Evolutionary conservation across 2,113 vertebrate genomes (phyloP), one percentile per base, ranked within the genome.

Genomic region (Gavia stellata): DNA sequence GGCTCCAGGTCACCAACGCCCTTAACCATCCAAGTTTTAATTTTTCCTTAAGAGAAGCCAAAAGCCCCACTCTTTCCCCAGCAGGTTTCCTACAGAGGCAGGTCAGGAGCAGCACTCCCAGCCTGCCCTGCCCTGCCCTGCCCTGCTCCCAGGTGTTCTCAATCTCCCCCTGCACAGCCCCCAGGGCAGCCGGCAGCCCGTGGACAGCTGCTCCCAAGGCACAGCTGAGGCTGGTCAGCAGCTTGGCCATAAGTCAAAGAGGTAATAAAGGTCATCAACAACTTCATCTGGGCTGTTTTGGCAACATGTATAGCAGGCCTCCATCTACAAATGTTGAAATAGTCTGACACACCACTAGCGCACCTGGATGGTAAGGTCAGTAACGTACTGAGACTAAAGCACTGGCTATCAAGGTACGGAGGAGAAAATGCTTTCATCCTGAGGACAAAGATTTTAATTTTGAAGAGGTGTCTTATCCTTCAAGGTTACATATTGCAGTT

Each of bases 1-100:
- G 4, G 8, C 6, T 40, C 28, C 2, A 33, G 2, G 1, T 13
- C 56, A 61, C 6, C 7, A 65, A 34, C 0, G 1, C 1, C 3
- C 7, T 33, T 0, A 15, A 0, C 4, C 8, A 53, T 0, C 8
- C 7, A 38, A 42, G 6, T 16, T 58, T 10, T 9, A 29, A 6
- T 24, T 42, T 52, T 24, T 26, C 29, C 3, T 23, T 4, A 40
- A 49, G 26, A 81, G 14, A 19, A 45, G 3, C 7, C 25, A 15
- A 2, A 55, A 47, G 1, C 12, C 16, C 19, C 2, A 0, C 6
- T 1, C 29, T 12, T 8, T 14, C 31, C 19, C 17, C 33, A 31
- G 24, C 13, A 13, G 7, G 10, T 12, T 14, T 17, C 14, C n/a
- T 5, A 3, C 6, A 26, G 8, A 14, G 8, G 3, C 4, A 3